phyloP scores from a whole-genome alignment of 2,113 vertebrate species.

The Paraplagusia blochii region DNA sequence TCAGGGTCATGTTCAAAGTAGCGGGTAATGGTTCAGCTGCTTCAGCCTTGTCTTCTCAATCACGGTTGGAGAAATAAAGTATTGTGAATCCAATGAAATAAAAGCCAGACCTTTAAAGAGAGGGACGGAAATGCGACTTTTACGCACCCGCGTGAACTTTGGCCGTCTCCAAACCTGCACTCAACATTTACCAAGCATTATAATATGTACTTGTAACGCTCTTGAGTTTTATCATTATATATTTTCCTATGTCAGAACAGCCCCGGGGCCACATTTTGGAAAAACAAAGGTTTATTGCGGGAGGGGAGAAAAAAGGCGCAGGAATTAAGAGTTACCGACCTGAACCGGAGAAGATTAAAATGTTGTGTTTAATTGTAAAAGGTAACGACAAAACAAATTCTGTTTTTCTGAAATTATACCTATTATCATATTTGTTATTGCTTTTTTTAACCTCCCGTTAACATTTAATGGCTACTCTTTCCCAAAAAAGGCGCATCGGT shows the following conservation, averaged over 20 bases:
- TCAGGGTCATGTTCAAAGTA: slow-evolving; percentile 78
- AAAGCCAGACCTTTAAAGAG: not conserved
- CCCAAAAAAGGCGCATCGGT: slow-evolving; percentile 3
- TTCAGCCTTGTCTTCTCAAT: slow-evolving; percentile 11
- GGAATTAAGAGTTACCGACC: not conserved
- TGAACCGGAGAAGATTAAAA: not conserved
- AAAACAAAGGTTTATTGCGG: not conserved
- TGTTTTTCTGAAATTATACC: slow-evolving; percentile 8
- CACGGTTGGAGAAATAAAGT: slow-evolving; percentile 15
- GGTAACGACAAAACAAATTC: not conserved
- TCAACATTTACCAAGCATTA: not conserved
- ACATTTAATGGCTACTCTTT: slow-evolving; percentile 21
- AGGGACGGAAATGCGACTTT: not conserved
- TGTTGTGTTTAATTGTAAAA: slow-evolving; percentile 2
- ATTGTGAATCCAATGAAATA: slow-evolving; percentile 1
- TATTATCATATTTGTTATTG: not conserved
- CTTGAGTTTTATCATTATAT: not conserved
- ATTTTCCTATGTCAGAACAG: not conserved
- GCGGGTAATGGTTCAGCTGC: slow-evolving; percentile 56
- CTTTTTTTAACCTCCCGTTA: slow-evolving; percentile 22
- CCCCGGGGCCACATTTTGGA: not conserved
- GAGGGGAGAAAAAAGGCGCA: slow-evolving; percentile 9
- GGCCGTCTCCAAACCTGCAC: not conserved
- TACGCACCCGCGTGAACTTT: not conserved
- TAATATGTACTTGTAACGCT: not conserved